Conservation (phyloP, 1,140 invertebrate species). For the Drosophila watanabei region DNA sequence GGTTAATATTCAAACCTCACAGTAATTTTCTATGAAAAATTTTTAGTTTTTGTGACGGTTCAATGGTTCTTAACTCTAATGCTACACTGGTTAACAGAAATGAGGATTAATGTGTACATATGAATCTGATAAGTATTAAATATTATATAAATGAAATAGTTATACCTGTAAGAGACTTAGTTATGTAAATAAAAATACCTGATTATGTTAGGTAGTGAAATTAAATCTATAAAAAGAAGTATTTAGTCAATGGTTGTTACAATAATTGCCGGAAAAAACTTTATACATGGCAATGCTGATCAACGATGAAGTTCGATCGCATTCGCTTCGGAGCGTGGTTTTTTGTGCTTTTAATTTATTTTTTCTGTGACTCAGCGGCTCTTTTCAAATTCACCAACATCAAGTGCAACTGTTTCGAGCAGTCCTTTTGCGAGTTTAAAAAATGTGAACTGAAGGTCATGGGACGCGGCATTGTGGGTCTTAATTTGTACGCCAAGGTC, state of each 20-base stretch:
- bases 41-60: neutral
- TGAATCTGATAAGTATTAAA: too few species aligned
- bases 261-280: neutral
- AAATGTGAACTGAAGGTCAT: slow-evolving; percentile 17
- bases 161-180: neutral
- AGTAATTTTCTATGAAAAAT: neutral
- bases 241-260: neutral
- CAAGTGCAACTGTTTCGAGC: slow-evolving; percentile 8
- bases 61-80: neutral
- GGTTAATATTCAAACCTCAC: neutral
- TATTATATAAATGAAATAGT: neutral
- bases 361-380: neutral
- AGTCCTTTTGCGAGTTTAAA: slow-evolving; percentile 4
- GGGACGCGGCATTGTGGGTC: slow-evolving; percentile 15
- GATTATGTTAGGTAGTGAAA: neutral
- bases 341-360: neutral
- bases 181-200: neutral
- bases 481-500: slow-evolving; percentile 7
- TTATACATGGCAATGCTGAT: neutral
- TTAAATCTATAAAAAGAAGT: neutral
- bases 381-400: slow-evolving; percentile 22
- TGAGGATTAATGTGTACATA: too few species aligned
- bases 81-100: neutral
- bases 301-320: slow-evolving; percentile 10
- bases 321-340: neutral